Percentiles rank a stretch among this genome's conserved stretches.
phyloP scores from a whole-genome alignment of 2,888 invertebrate genomes.

The Sylvicola fuscatus region DNA sequence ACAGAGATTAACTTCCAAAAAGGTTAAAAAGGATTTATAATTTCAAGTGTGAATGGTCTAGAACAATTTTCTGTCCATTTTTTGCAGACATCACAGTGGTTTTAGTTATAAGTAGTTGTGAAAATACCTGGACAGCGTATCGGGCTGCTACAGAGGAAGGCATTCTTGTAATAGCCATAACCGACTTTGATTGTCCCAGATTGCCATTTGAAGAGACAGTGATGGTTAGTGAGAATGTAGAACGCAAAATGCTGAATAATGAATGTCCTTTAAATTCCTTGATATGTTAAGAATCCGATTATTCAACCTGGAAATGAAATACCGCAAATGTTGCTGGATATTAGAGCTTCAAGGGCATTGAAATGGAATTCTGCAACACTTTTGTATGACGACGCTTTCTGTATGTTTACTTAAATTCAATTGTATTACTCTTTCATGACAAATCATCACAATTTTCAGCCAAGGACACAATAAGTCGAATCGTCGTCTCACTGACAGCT shows the following conservation, averaged over 20 bases:
- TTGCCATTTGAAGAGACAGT: slow-evolving; percentile 44
- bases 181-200: slow-evolving; percentile 61
- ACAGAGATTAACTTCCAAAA: slow-evolving; percentile 43
- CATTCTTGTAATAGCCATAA: slow-evolving; percentile 49
- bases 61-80: not conserved
- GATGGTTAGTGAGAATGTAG: too few relatives aligned
- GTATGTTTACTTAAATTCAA: slow-evolving; percentile 27
- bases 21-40: slow-evolving; percentile 27
- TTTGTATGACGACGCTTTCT: slow-evolving; percentile 49
- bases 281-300: slow-evolving; percentile 10
- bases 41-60: not conserved
- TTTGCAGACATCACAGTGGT: slow-evolving; percentile 45
- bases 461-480: slow-evolving; percentile 42
- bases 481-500: slow-evolving; percentile 34
- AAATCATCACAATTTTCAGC: slow-evolving; percentile 19
- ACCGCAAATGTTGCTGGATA: slow-evolving; percentile 55
- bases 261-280: not conserved
- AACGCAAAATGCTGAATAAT: not conserved
- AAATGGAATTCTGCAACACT: slow-evolving; percentile 53
- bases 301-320: slow-evolving; percentile 38
- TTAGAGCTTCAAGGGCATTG: slow-evolving; percentile 40
- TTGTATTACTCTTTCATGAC: too few relatives aligned
- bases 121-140: slow-evolving; percentile 52
- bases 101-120: slow-evolving; percentile 52
- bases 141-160: slow-evolving; percentile 38